Base-by-base conservation (phyloP, 2,797 vertebrate genomes). In the Pseudochirops cupreus region DNA sequence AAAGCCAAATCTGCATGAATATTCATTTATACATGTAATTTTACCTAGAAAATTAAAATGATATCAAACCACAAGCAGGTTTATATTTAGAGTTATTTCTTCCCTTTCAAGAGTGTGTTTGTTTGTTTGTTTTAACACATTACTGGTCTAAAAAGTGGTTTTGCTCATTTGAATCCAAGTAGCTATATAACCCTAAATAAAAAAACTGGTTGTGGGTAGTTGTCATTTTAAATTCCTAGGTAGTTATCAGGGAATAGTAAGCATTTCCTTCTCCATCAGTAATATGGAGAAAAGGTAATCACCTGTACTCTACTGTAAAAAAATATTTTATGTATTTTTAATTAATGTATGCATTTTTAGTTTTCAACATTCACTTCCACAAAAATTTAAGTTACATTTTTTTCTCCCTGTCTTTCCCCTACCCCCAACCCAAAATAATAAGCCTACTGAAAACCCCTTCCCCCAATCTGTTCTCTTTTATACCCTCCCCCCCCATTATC, bases 11-110 rank as follows among this genome's bases (percentile, higher is more conserved):
- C 39, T 90, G 0, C 10, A 21, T 94, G 12, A 54, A 95, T 58
- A 90, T 93, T 57, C 74, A 91, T 53, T 29, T 55, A 54, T 1
- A 67, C 62, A 39, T 54, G n/a, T 18, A 92, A 58, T 91, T 54
- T 91, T 90, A n/a, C 55, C 57, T 74, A 74, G 11, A 16, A 96
- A 91, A 95, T 12, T 54, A 28, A 59, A 91, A 74, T 74, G 62
- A 39, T 16, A 39, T 39, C 14, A 39, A 74, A 62, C 31, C 31
- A 62, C 31, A 62, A 33, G 10, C 59, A 16, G 62, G 62, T 67
- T 33, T n/a, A 67, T 67, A 67, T 67, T 67, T n/a, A 67, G 59
- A 56, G 11, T 62, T 62, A n/a, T 67, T 67, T 31, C 56, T 59
- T 74, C 18, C 14, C 67, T 82, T 46, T 39, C 4, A 9, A 21